Conservation (phyloP, 2,113 vertebrate genomes). For the Nansenia antarctica region DNA sequence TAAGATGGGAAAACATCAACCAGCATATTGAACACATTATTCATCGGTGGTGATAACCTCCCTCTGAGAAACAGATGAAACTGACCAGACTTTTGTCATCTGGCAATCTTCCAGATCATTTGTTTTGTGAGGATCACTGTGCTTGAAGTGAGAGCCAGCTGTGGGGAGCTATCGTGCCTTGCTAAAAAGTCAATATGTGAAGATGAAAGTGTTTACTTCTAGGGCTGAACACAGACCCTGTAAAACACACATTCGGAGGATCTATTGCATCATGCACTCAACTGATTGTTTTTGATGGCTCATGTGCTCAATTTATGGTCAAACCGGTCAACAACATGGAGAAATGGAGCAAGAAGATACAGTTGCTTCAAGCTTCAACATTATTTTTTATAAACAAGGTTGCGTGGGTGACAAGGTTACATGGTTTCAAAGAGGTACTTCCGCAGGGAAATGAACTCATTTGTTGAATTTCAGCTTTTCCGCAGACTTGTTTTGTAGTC, state of each 20-base stretch:
- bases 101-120: neutral
- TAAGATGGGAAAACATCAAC: neutral
- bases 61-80: neutral
- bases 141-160: neutral
- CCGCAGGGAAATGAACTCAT: neutral
- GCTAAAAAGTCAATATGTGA: neutral
- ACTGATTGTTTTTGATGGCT: neutral
- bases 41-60: neutral
- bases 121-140: neutral
- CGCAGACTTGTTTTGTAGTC: neutral
- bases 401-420: conserved; percentile 15
- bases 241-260: neutral
- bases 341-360: neutral
- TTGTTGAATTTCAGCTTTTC: neutral
- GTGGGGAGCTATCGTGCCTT: neutral
- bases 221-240: neutral
- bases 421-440: neutral
- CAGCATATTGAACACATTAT: neutral
- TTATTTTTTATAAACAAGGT: neutral
- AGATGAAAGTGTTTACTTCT: neutral
- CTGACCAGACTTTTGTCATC: neutral
- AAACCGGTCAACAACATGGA: neutral
- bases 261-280: neutral
- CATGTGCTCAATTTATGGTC: neutral
- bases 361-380: no score